Conservation (phyloP, 2,888 invertebrate species). For the Tetropium fuscum region DNA sequence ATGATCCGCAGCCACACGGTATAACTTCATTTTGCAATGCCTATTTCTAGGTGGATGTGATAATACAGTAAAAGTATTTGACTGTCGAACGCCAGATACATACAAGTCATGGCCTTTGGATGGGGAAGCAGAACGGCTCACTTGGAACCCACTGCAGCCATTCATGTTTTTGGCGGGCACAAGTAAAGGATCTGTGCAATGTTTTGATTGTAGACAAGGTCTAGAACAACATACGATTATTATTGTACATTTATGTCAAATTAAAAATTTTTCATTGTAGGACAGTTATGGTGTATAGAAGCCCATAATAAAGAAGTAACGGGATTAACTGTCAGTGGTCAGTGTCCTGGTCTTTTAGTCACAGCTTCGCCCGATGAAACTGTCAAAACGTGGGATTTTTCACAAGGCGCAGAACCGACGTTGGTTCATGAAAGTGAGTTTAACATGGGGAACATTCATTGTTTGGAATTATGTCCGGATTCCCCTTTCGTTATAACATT, state of each 20-base stretch:
- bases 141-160: conserved; percentile 86
- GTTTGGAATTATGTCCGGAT: conserved; percentile 83
- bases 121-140: conserved; percentile 87
- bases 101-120: conserved; percentile 79
- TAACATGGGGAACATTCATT: conserved; percentile 79
- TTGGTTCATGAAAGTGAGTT: conserved; percentile 69
- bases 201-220: conserved; percentile 78
- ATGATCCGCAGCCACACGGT: too few species aligned
- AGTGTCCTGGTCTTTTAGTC: conserved; percentile 80
- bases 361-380: conserved; percentile 84
- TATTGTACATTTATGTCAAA: not conserved
- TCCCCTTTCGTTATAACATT: conserved; percentile 83
- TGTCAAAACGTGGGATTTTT: conserved; percentile 89
- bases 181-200: conserved; percentile 76
- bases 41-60: conserved; percentile 84
- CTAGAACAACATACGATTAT: conserved; percentile 27
- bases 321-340: conserved; percentile 79
- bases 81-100: conserved; percentile 76
- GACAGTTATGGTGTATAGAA: conserved; percentile 57
- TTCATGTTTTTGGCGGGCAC: conserved; percentile 81
- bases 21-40: too few species aligned
- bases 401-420: conserved; percentile 58
- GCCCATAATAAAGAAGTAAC: conserved; percentile 90
- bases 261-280: conserved; percentile 40
- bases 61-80: conserved; percentile 81